phyloP scores from a whole-genome alignment of 2,797 vertebrate genomes.

The Chaunax sp. region DNA sequence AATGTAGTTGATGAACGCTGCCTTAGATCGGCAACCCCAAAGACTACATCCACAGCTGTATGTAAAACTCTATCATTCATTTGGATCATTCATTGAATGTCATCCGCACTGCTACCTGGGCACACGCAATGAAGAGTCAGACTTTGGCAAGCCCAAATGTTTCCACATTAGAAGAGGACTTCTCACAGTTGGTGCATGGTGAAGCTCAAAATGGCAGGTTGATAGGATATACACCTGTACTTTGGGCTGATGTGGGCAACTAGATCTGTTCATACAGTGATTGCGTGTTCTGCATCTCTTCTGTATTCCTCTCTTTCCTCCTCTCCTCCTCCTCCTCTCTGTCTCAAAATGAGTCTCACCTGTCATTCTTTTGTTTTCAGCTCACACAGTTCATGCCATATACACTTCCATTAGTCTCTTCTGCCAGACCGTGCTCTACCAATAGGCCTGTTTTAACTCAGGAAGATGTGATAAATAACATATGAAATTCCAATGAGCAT shows the following conservation, averaged over 20 bases:
- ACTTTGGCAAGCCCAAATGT: conserved; percentile 55
- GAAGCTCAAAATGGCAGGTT: conserved; percentile 34
- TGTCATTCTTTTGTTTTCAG: neutral
- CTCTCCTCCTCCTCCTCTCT: neutral
- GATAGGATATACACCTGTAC: conserved; percentile 28
- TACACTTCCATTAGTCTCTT: neutral
- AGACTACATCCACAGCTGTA: neutral
- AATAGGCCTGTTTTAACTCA: neutral
- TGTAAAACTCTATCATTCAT: neutral
- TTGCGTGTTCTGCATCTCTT: neutral
- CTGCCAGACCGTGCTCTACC: neutral
- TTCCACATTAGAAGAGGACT: conserved; percentile 71
- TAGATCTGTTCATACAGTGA: neutral
- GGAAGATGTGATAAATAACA: neutral
- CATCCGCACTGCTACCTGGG: conserved; percentile 43
- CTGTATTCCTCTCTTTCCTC: neutral
- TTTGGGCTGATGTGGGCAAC: neutral
- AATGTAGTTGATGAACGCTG: too few species aligned
- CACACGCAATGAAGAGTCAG: conserved; percentile 12
- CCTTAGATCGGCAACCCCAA: neutral
- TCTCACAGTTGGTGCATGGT: conserved; percentile 30
- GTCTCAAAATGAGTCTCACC: neutral
- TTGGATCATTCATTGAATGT: conserved; percentile 15
- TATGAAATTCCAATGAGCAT: conserved; percentile 7
- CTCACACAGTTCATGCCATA: neutral